Percentiles rank a stretch among this genome's conserved stretches.
Conservation (phyloP, 92 coral and sea anemone species). For the Montipora capitata region DNA sequence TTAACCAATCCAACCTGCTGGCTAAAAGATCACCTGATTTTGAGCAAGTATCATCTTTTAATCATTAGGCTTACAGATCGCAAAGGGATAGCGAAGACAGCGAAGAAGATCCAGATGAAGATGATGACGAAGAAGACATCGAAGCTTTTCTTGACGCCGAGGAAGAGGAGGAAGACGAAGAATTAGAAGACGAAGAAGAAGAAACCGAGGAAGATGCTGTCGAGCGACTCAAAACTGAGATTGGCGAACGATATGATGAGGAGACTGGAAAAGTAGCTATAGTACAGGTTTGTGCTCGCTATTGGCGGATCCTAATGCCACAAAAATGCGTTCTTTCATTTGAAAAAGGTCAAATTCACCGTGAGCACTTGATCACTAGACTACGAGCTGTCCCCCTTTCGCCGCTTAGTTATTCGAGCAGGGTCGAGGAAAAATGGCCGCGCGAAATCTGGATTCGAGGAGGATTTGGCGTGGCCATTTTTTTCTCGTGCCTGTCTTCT, state of each 20-base stretch:
- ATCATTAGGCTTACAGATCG: conserved; percentile 81
- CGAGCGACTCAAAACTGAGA: conserved; percentile 93
- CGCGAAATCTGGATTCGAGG: no score
- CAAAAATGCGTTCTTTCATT: no score
- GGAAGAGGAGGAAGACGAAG: conserved; percentile 95
- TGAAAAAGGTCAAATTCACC: no score
- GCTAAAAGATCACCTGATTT: no score
- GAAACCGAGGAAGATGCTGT: conserved; percentile 97
- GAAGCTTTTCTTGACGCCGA: conserved; percentile 87
- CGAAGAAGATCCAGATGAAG: conserved; percentile 92
- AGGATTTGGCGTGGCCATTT: no score
- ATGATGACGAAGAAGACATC: conserved; percentile 89
- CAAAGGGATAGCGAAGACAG: conserved; percentile 92
- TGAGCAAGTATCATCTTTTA: neutral
- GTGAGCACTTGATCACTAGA: no score
- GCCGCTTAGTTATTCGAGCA: no score
- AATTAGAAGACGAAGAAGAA: conserved; percentile 95
- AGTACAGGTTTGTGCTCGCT: conserved; percentile 80
- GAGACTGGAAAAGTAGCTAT: conserved; percentile 81
- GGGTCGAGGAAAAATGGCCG: no score
- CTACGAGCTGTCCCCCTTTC: no score
- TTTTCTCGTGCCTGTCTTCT: no score
- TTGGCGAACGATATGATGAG: conserved; percentile 95
- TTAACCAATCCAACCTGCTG: no score
- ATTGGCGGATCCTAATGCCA: neutral